Percentiles rank a stretch among this genome's conserved stretches.
Conservation (phyloP, 2,113 vertebrate genomes). For the Zosterops pallidus region DNA sequence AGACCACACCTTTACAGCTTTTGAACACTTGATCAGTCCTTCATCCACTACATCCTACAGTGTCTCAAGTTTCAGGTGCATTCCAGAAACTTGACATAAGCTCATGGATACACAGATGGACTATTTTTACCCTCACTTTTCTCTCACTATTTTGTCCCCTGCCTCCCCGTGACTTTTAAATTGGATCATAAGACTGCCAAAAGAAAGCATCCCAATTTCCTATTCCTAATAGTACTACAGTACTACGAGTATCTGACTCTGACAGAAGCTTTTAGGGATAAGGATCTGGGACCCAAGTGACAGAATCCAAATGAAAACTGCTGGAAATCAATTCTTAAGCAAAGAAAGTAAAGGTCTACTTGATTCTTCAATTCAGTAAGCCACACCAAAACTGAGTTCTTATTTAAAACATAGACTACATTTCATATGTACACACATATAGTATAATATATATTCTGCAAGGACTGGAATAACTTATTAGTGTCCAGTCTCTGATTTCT, state of each 20-base stretch:
- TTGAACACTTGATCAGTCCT: neutral
- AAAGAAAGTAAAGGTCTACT: neutral
- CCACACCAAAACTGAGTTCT: neutral
- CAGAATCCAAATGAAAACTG: neutral
- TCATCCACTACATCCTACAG: neutral
- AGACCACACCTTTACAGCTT: constrained; percentile 18
- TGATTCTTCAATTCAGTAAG: neutral
- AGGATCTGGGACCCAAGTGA: neutral
- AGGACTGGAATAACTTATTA: too few species aligned
- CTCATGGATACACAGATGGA: neutral
- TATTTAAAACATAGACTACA: neutral
- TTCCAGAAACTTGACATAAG: constrained; percentile 5
- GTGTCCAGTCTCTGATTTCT: too few species aligned
- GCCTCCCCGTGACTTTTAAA: neutral
- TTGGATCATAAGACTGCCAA: neutral
- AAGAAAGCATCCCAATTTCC: neutral
- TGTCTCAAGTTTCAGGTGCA: neutral
- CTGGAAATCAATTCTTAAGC: neutral
- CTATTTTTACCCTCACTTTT: neutral
- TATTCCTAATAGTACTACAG: neutral
- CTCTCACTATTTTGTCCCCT: neutral
- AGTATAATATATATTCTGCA: neutral
- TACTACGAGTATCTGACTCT: fast-evolving
- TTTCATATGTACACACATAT: neutral
- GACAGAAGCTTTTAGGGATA: neutral